Evolutionary conservation across 2,113 vertebrate species (phyloP), one percentile per base, ranked within the genome.

Genomic region (Psephotus haematonotus): DNA sequence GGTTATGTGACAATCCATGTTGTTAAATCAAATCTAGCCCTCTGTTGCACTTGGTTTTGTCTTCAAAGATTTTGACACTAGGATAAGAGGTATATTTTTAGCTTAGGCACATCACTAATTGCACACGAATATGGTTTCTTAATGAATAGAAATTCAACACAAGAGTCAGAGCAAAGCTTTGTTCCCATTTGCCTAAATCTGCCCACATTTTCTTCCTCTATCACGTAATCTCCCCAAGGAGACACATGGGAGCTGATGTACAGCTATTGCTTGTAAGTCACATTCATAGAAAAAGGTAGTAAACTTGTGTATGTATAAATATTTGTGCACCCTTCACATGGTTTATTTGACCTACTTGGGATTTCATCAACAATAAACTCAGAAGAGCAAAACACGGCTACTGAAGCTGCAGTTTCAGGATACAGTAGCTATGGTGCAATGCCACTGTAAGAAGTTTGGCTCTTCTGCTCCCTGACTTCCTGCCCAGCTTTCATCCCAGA

Each of bases 261-360:
- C 18, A 23, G 19, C 59, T 90, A 11, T 41, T 5, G 2, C 37
- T 81, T 84, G 13, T 43, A 86, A 94, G 80, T 83, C 83, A 84
- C 27, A 20, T 86, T 93, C 33, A 50, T 86, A 68, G 1, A 1
- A 20, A 33, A 64, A 84, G 35, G 39, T 90, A 68, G 82, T 82
- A 71, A 75, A 52, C 29, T 60, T 93, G 72, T 95, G 17, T 89
- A 84, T 41, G 8, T 49, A 81, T 95, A 95, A 91, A 92, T 90
- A 95, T 57, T 44, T 76, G 44, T 57, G 64, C 35, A 64, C 39
- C 69, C 22, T 89, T 93, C 23, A 29, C 52, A 91, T 25, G 57
- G 68, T 47, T 82, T 86, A 29, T 83, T 63, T 71, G 72, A 84
- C 50, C 25, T 41, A 29, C 28, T 75, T 91, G 71, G 46, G 57